phyloP scores from a whole-genome alignment of 2,888 invertebrate species.

The Diplolepis rosae region DNA sequence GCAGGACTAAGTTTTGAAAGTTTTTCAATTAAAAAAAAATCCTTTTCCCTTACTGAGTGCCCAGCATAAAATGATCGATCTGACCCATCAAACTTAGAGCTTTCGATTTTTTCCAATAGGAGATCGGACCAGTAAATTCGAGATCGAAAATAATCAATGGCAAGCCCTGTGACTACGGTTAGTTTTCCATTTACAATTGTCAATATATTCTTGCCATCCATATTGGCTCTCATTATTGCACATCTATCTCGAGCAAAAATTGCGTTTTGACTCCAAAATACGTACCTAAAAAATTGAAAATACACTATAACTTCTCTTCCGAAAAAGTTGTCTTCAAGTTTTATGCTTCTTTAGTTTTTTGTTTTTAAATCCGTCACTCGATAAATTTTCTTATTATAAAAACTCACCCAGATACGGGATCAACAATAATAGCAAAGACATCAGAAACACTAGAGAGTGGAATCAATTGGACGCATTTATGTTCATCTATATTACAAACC shows the following conservation, averaged over 20 bases:
- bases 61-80: too few relatives aligned
- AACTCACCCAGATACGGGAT: conserved; percentile 16
- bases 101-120: conserved; percentile 75
- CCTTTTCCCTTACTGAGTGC: background rate
- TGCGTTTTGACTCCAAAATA: conserved; percentile 70
- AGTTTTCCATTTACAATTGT: conserved; percentile 72
- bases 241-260: conserved; percentile 57
- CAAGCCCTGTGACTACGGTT: conserved; percentile 77
- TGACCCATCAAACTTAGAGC: conserved; percentile 48
- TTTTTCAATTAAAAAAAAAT: background rate
- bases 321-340: background rate
- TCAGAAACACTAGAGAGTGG: background rate
- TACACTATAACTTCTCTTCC: background rate
- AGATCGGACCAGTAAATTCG: conserved; percentile 86
- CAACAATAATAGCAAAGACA: conserved; percentile 3
- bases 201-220: conserved; percentile 75
- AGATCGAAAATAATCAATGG: conserved; percentile 77
- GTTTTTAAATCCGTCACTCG: too few relatives aligned
- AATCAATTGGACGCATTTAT: background rate
- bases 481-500: conserved; percentile 17
- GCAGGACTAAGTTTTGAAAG: too few relatives aligned
- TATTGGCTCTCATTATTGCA: too few relatives aligned
- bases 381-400: too few relatives aligned
- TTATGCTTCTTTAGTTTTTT: too few relatives aligned
- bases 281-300: conserved; percentile 54